Percentiles rank a stretch among this genome's conserved stretches.
Conservation (phyloP, 2,113 vertebrate genomes). For the Bubo scandiacus region DNA sequence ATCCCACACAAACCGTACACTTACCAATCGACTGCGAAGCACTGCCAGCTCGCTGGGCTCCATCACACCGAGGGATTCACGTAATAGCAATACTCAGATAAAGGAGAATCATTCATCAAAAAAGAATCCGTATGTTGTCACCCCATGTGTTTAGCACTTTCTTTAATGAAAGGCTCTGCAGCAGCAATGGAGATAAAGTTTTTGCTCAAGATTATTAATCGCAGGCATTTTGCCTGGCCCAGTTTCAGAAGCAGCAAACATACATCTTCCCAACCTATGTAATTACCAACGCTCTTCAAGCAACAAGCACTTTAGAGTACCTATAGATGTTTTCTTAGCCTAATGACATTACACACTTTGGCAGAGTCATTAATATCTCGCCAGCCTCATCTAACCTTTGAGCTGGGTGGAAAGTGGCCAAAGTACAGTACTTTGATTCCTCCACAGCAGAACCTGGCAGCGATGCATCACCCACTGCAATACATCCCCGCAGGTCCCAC, state of each 20-base stretch:
- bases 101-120: neutral
- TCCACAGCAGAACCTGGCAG: neutral
- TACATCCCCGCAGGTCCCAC: neutral
- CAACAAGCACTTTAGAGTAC: neutral
- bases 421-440: neutral
- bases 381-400: constrained; percentile 56
- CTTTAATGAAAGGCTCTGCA: neutral
- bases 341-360: neutral
- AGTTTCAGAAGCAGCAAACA: neutral
- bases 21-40: neutral
- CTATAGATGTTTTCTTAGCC: neutral
- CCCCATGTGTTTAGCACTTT: neutral
- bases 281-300: neutral
- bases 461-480: neutral
- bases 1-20: neutral
- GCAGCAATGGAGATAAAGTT: neutral
- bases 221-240: neutral
- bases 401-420: constrained; percentile 40
- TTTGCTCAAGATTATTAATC: neutral
- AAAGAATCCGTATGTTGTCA: neutral
- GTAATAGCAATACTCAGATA: fast-evolving
- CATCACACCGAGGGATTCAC: neutral
- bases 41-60: neutral
- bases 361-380: neutral
- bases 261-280: neutral